phyloP scores from a whole-genome alignment of 2,797 vertebrate species.

The Simalia tracyae region DNA sequence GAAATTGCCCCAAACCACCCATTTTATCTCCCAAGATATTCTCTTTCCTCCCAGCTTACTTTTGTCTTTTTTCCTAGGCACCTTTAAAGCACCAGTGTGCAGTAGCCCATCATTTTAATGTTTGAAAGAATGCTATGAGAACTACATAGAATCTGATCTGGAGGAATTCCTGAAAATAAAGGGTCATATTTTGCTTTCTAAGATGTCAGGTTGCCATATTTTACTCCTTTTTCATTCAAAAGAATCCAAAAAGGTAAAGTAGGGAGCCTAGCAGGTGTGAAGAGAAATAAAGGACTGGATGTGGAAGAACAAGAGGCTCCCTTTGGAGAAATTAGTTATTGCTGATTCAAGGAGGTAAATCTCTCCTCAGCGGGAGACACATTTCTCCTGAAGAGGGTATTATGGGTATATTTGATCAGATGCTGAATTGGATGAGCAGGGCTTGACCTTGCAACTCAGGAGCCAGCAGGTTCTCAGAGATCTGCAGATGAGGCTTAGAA shows the following conservation, averaged over 20 bases:
- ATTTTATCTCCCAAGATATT: too few species aligned
- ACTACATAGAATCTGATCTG: not conserved
- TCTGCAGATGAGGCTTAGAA: not conserved
- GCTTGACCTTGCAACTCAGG: not conserved
- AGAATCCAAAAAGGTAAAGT: not conserved
- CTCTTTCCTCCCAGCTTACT: too few species aligned
- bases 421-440: not conserved
- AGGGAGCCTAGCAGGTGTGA: not conserved
- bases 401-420: not conserved
- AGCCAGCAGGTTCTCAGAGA: not conserved
- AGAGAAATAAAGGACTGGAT: not conserved
- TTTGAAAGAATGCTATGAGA: not conserved
- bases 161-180: not conserved
- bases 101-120: not conserved
- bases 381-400: not conserved
- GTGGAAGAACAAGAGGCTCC: not conserved
- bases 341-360: not conserved
- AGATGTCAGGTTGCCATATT: not conserved
- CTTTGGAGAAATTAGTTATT: not conserved
- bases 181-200: not conserved
- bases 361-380: not conserved
- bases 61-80: too few species aligned
- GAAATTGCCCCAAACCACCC: too few species aligned
- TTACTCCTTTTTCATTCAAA: not conserved
- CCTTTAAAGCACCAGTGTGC: too few species aligned